These are phyloP conservation scores for Leptopterna dolabrata DNA, from an alignment of 2,888 invertebrate species.

Conservation along the genomic window DNA sequence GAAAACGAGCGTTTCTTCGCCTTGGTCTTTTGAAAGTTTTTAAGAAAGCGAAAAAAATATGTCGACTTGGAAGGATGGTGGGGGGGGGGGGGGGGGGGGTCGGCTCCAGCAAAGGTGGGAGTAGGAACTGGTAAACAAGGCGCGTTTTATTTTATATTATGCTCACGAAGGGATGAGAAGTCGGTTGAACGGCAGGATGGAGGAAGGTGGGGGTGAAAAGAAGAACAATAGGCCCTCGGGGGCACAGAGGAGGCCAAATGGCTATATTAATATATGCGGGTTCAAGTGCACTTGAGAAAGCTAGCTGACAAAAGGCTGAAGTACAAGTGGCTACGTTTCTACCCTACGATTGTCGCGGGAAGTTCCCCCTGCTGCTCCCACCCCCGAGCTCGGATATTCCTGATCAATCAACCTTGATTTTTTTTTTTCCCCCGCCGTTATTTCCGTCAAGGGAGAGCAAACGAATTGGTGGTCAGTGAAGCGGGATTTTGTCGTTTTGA, in stretches of 20 bases:
- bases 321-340: conserved; percentile 55
- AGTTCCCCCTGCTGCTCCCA: conserved; percentile 20
- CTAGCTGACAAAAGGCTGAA: conserved; percentile 54
- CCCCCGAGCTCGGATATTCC: conserved; percentile 25
- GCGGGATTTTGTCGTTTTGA: conserved; percentile 4
- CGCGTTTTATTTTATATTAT: conserved; percentile 56
- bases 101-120: not conserved
- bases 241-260: conserved; percentile 51
- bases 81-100: too few species aligned
- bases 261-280: conserved; percentile 57
- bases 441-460: not conserved
- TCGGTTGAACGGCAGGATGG: not conserved
- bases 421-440: not conserved
- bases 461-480: conserved; percentile 4
- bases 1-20: too few species aligned
- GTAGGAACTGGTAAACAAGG: conserved; percentile 39
- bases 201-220: not conserved
- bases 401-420: conserved; percentile 52
- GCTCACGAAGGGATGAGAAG: conserved; percentile 36
- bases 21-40: too few species aligned
- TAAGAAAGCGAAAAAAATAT: too few species aligned
- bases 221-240: conserved; percentile 48
- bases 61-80: too few species aligned
- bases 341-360: conserved; percentile 52
- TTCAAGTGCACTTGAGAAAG: conserved; percentile 56